Conservation (phyloP, 2,113 vertebrate genomes). For the Poecilia latipinna region DNA sequence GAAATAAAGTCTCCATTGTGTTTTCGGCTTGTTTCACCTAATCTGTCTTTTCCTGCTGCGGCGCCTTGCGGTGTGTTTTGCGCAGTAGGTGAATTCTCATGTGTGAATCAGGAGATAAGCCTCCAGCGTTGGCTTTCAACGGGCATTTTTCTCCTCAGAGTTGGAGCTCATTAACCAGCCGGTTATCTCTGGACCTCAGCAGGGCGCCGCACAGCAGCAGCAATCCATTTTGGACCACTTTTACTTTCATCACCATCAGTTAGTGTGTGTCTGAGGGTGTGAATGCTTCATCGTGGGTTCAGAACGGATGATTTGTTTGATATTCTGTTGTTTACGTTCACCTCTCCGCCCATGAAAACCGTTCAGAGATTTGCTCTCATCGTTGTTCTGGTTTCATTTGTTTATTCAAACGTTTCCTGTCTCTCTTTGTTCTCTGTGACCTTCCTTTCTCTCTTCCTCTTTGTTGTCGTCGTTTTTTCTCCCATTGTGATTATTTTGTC, state of each 20-base stretch:
- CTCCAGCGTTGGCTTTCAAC: conserved; percentile 11
- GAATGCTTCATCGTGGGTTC: too few relatives aligned
- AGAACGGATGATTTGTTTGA: too few relatives aligned
- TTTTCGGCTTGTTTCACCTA: conserved; percentile 25
- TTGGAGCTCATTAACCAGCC: conserved; percentile 36
- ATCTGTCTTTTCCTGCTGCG: conserved; percentile 25
- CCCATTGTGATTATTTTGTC: too few relatives aligned
- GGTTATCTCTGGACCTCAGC: conserved; percentile 37
- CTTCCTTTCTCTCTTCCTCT: too few relatives aligned
- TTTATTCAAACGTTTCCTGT: too few relatives aligned
- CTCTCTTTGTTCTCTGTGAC: too few relatives aligned
- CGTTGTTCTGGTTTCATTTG: too few relatives aligned
- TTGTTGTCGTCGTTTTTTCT: too few relatives aligned
- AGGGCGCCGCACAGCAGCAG: background rate
- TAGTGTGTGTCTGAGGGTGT: background rate
- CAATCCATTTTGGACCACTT: background rate
- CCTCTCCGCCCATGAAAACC: too few relatives aligned
- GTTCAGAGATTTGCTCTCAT: too few relatives aligned
- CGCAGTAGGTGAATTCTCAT: conserved; percentile 37
- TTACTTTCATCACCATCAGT: background rate
- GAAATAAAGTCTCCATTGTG: conserved; percentile 36
- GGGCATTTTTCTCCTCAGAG: conserved; percentile 9
- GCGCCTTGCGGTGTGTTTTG: conserved; percentile 37
- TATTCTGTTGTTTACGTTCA: too few relatives aligned
- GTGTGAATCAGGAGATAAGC: conserved; percentile 62